Conservation (phyloP, 2,888 invertebrate genomes). For the Hanleya hanleyi region DNA sequence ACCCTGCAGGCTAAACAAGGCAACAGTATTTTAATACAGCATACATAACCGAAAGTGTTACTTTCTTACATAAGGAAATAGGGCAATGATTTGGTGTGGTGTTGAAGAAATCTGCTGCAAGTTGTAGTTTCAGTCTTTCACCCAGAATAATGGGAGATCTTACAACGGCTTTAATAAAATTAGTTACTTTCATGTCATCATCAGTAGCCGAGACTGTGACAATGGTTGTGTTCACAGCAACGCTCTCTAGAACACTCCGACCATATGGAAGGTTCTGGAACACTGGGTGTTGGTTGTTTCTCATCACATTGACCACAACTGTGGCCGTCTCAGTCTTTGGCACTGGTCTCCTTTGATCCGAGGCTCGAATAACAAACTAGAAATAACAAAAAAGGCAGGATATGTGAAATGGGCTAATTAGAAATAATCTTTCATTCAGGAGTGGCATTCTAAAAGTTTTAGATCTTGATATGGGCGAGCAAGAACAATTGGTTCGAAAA, state of each 20-base stretch:
- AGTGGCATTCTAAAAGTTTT: too few species aligned
- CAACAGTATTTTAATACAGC: too few species aligned
- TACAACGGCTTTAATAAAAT: too few species aligned
- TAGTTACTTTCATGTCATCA: background rate
- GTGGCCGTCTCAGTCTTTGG: background rate
- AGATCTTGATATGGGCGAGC: too few species aligned
- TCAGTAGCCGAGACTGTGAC: background rate
- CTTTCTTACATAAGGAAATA: too few species aligned
- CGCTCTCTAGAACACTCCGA: background rate
- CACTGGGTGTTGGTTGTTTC: slow-evolving; percentile 41
- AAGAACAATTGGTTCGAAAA: too few species aligned
- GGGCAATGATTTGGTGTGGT: too few species aligned
- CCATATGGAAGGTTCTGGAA: slow-evolving; percentile 51
- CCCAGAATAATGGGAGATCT: too few species aligned
- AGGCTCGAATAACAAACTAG: slow-evolving; percentile 25
- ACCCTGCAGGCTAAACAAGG: too few species aligned
- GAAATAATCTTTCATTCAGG: background rate
- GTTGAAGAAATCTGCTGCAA: too few species aligned
- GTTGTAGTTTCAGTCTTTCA: too few species aligned
- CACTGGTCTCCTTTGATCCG: slow-evolving; percentile 41
- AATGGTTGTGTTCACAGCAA: background rate
- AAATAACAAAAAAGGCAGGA: background rate
- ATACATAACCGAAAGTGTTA: too few species aligned
- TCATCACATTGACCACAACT: slow-evolving; percentile 46
- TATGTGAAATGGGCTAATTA: background rate